Evolutionary conservation across 2,888 invertebrate genomes (phyloP).

Genomic region (Pasiphila rectangulata): DNA sequence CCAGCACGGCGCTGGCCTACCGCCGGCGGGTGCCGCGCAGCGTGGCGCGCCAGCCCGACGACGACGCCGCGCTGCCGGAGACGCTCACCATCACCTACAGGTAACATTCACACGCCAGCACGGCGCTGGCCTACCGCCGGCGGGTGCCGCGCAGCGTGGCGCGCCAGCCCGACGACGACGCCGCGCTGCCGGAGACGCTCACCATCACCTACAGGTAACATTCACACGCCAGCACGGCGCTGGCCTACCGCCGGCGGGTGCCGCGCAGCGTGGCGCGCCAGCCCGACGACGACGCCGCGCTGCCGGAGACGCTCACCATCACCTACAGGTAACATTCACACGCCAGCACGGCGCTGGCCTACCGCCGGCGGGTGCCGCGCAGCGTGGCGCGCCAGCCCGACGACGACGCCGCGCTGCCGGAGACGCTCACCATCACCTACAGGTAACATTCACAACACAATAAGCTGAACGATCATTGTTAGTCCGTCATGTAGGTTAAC

Average conservation of each 20-base stretch:
- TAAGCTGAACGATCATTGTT: too few relatives aligned
- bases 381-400: constrained; percentile 28
- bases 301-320: constrained; percentile 57
- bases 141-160: constrained; percentile 47
- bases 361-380: constrained; percentile 72
- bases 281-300: constrained; percentile 33
- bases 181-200: constrained; percentile 48
- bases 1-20: constrained; percentile 81
- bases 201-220: constrained; percentile 65
- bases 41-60: constrained; percentile 30
- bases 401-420: constrained; percentile 39
- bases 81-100: constrained; percentile 67
- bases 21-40: constrained; percentile 63
- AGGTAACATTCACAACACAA: too few relatives aligned
- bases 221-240: too few relatives aligned
- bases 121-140: constrained; percentile 81
- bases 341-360: constrained; percentile 79
- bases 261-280: constrained; percentile 38
- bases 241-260: constrained; percentile 81
- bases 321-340: constrained; percentile 63
- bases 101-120: too few relatives aligned
- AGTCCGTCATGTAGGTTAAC: too few relatives aligned
- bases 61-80: constrained; percentile 40
- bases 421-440: constrained; percentile 64
- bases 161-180: constrained; percentile 31